Percentiles rank a stretch among this genome's conserved stretches.
Evolutionary conservation across 2,888 invertebrate species (phyloP).

Genomic region (Elysia crispata): DNA sequence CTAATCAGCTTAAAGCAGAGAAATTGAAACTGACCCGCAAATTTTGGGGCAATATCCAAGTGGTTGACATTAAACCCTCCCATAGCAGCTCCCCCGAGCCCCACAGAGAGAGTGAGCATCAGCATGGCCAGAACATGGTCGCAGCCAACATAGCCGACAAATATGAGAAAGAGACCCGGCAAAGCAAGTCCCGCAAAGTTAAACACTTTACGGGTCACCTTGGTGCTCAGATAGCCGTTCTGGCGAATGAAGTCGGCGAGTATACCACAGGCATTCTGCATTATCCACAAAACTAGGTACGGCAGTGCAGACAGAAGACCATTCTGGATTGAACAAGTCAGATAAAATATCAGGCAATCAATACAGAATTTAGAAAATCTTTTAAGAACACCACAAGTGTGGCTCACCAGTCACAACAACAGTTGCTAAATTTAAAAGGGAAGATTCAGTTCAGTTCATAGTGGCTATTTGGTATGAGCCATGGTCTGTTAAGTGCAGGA

Average conservation of each 20-base stretch:
- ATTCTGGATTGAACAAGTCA: constrained; percentile 81
- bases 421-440: too few relatives aligned
- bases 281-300: constrained; percentile 91
- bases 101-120: constrained; percentile 65
- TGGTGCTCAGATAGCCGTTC: constrained; percentile 60
- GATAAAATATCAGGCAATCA: too few relatives aligned
- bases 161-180: constrained; percentile 63
- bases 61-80: constrained; percentile 70
- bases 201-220: constrained; percentile 60
- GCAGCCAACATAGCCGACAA: constrained; percentile 64
- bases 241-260: constrained; percentile 87
- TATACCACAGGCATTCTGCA: constrained; percentile 87
- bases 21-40: constrained; percentile 58
- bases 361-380: too few relatives aligned
- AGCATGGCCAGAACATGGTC: constrained; percentile 61
- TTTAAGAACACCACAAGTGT: too few relatives aligned
- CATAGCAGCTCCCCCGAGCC: constrained; percentile 64
- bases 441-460: too few relatives aligned
- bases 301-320: constrained; percentile 92
- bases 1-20: not conserved
- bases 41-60: constrained; percentile 70
- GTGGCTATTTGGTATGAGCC: too few relatives aligned
- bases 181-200: constrained; percentile 62
- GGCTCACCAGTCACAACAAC: too few relatives aligned
- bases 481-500: too few relatives aligned